These are phyloP conservation scores for Microctenopoma stevenorrisi DNA, from an alignment of 2,797 vertebrate species.

Conservation along the genomic window DNA sequence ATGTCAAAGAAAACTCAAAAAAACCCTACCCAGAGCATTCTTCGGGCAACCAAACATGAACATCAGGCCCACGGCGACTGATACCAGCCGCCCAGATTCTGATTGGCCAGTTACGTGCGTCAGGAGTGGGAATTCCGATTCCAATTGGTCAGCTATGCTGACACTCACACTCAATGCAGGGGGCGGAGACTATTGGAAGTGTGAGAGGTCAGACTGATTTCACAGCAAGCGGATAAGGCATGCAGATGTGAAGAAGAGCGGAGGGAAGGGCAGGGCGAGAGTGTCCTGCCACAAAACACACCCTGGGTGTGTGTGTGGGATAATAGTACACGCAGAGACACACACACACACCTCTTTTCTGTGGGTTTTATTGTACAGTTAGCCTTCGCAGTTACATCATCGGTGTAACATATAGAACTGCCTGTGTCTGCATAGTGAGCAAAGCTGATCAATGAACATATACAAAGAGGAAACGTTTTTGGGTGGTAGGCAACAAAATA, in stretches of 20 bases:
- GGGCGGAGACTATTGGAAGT: conserved; percentile 61
- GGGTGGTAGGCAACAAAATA: no score
- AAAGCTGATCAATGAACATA: no score
- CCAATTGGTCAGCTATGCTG: conserved; percentile 56
- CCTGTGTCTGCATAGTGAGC: no score
- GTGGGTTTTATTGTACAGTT: conserved; percentile 6
- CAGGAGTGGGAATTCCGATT: background rate
- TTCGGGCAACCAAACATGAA: conserved; percentile 75
- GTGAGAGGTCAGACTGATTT: conserved; percentile 59
- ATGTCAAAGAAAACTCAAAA: conserved; percentile 76
- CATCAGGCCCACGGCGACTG: conserved; percentile 70
- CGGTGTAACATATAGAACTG: background rate
- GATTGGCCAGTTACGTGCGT: conserved; percentile 52
- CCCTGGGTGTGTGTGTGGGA: background rate
- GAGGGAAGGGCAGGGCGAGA: conserved; percentile 28
- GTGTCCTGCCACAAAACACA: conserved; percentile 17
- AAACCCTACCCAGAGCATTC: conserved; percentile 75
- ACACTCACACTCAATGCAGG: conserved; percentile 42
- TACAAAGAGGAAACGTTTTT: no score
- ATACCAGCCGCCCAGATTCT: conserved; percentile 41
- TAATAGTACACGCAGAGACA: background rate
- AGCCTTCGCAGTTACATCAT: conserved; percentile 7
- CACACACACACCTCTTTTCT: no score
- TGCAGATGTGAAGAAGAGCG: conserved; percentile 14
- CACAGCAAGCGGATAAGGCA: conserved; percentile 60